Evolutionary conservation across 2,113 vertebrate species (phyloP).

Genomic region (Laticauda colubrina): DNA sequence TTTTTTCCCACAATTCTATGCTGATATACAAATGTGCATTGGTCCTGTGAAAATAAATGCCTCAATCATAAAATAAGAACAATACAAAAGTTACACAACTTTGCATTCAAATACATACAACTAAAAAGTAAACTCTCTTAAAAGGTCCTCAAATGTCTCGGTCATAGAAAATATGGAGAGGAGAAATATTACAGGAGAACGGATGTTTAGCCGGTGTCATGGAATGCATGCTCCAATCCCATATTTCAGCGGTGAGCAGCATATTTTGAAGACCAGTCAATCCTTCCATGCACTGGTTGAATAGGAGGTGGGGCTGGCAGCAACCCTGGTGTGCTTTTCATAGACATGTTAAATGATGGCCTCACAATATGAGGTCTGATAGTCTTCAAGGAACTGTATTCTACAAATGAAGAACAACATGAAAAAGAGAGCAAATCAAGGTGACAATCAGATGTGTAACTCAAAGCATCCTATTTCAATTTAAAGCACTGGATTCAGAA

Average conservation of each 20-base stretch:
- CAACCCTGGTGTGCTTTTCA: constrained; percentile 74
- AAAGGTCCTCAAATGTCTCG: constrained; percentile 54
- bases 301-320: constrained; percentile 70
- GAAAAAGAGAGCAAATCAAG: not conserved
- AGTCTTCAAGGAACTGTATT: constrained; percentile 84
- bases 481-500: not conserved
- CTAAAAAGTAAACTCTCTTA: constrained; percentile 50
- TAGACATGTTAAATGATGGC: constrained; percentile 72
- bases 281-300: constrained; percentile 82
- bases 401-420: constrained; percentile 59
- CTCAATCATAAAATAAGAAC: constrained; percentile 69
- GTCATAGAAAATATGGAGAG: constrained; percentile 47
- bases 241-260: constrained; percentile 73
- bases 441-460: not conserved
- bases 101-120: constrained; percentile 66
- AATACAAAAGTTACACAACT: constrained; percentile 68
- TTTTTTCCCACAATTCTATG: constrained; percentile 28
- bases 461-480: not conserved
- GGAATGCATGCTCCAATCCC: not conserved
- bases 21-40: constrained; percentile 74
- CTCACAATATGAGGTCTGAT: constrained; percentile 71
- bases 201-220: fast-evolving
- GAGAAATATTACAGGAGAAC: constrained; percentile 4
- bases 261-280: constrained; percentile 92
- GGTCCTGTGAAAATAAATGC: constrained; percentile 74